Conservation (phyloP, 2,797 vertebrate genomes). For the Rousettus madagascariensis region DNA sequence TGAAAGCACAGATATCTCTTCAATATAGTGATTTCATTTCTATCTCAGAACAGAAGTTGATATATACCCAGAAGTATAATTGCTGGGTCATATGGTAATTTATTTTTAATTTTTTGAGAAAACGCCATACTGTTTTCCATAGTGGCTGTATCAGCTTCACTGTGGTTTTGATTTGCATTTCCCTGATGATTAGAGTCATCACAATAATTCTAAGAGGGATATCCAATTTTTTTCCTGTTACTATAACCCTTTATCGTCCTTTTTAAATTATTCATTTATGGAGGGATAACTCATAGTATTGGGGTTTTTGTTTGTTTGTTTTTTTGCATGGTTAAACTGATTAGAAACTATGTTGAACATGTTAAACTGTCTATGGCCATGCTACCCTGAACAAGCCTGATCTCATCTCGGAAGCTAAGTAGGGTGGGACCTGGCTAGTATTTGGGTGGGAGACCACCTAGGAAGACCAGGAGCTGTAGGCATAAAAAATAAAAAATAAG, state of each 20-base stretch:
- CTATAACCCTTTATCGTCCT: constrained; percentile 61
- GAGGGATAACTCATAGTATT: constrained; percentile 66
- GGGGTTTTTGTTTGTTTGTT: background rate
- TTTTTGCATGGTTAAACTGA: constrained; percentile 56
- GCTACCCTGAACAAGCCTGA: no score
- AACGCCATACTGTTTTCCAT: background rate
- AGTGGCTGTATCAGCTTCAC: background rate
- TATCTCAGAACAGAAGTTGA: background rate
- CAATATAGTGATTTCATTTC: background rate
- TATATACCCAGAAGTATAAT: background rate
- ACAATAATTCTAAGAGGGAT: background rate
- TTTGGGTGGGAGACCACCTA: no score
- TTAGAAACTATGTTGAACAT: no score
- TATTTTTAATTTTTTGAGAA: background rate
- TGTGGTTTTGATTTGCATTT: background rate
- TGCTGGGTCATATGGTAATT: background rate
- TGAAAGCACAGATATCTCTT: background rate
- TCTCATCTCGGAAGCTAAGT: no score
- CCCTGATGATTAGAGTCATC: background rate
- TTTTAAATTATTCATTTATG: constrained; percentile 63
- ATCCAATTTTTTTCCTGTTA: background rate
- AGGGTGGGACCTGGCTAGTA: no score
- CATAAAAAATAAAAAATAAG: no score
- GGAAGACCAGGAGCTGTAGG: no score
- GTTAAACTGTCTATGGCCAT: no score